Evolutionary conservation across 2,888 invertebrate genomes (phyloP).

Genomic region (Epiblema foenella): DNA sequence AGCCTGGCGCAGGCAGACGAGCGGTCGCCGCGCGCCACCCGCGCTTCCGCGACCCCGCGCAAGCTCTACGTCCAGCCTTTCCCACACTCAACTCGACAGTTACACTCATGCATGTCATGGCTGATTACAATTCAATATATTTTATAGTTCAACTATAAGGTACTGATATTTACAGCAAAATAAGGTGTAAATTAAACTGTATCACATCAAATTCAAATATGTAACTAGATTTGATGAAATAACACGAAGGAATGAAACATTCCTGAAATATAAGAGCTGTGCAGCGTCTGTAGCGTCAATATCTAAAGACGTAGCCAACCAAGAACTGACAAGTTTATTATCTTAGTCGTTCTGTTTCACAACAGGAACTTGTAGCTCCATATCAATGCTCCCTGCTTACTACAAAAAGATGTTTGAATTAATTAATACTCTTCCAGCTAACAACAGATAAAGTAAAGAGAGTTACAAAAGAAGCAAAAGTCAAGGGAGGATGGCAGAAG

Average conservation of each 20-base stretch:
- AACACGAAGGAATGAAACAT: neutral
- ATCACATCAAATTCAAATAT: neutral
- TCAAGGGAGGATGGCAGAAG: slow-evolving; percentile 23
- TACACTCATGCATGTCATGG: slow-evolving; percentile 4
- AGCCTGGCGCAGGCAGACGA: slow-evolving; percentile 69
- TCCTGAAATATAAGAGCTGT: neutral
- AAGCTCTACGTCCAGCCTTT: slow-evolving; percentile 1
- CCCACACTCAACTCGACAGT: slow-evolving; percentile 2
- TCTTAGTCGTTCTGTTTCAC: slow-evolving; percentile 1
- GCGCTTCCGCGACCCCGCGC: slow-evolving; percentile 69
- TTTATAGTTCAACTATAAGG: neutral
- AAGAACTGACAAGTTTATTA: neutral
- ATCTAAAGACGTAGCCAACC: neutral
- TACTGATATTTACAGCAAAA: neutral
- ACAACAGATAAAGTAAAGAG: slow-evolving; percentile 14
- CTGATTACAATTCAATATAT: neutral
- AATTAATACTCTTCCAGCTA: slow-evolving; percentile 11
- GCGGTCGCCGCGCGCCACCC: slow-evolving; percentile 66
- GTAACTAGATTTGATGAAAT: neutral
- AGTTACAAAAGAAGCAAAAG: slow-evolving; percentile 25
- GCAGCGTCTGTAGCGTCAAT: neutral
- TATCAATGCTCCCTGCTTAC: neutral
- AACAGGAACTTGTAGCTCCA: slow-evolving; percentile 16
- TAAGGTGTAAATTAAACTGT: neutral
- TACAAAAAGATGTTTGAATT: slow-evolving; percentile 25